Conservation (phyloP, 2,113 vertebrate species). For the Hemichromis elongatus region DNA sequence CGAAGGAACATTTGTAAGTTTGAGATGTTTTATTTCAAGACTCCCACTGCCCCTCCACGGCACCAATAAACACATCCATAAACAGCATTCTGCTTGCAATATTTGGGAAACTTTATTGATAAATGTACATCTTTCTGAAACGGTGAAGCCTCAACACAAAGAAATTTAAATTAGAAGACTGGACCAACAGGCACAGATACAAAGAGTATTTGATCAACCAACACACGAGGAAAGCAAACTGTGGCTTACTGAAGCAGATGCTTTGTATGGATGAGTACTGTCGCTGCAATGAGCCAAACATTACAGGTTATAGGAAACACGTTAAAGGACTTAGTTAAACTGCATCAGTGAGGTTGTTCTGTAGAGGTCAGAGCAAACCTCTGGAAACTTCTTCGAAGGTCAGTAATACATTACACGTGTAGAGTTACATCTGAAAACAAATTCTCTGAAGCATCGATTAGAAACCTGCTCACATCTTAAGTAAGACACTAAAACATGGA, state of each 20-base stretch:
- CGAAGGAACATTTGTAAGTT: neutral
- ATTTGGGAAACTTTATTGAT: conserved; percentile 55
- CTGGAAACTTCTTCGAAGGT: neutral
- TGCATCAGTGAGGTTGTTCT: neutral
- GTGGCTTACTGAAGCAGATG: neutral
- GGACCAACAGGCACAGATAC: neutral
- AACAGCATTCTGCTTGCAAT: neutral
- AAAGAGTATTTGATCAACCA: neutral
- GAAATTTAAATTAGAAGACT: conserved; percentile 1
- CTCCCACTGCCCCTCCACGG: fast-evolving
- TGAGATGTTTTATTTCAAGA: neutral
- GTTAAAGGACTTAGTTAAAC: neutral
- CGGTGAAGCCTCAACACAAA: neutral
- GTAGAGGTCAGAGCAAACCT: neutral
- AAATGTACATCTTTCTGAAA: conserved; percentile 36
- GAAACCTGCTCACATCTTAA: neutral
- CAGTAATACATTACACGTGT: neutral
- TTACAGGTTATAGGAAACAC: neutral
- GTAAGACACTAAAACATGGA: neutral
- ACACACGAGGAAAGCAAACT: neutral
- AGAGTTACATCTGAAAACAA: neutral
- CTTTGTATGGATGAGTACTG: neutral
- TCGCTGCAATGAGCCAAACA: neutral
- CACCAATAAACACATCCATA: neutral
- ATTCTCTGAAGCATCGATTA: no score